Evolutionary conservation across 1,140 invertebrate species (phyloP), one percentile per base, ranked within the genome.

Genomic region (Aphelinus certus): DNA sequence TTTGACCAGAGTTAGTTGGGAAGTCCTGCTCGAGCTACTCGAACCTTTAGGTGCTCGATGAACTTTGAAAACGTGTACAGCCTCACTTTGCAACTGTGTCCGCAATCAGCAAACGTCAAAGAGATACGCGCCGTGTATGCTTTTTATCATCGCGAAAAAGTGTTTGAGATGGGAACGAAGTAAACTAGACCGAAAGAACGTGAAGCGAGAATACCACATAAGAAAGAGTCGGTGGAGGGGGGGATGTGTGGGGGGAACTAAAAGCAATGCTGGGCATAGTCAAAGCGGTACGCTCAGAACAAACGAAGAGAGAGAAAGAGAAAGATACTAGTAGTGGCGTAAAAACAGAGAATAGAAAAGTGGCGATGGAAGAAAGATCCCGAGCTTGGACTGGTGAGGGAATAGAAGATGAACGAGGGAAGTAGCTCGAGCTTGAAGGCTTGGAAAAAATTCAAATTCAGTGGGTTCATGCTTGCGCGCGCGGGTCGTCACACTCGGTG

Each of bases 381-480:
- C 26, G 26, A 26, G 26, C 26, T 26, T 26, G 26, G 26, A 26
- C 26, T 26, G 26, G 26, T 26, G 26, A 26, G 26, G 26, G 26
- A 26, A 26, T 26, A 26, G 26, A 26, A 26, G 26, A 26, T 26
- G 26, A 26, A 26, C 26, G 26, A 26, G 26, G 26, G 26, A 26
- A 26, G 26, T 26, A 26, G 26, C 26, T 26, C 26, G 26, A 26
- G 26, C 26, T 26, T 26, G 26, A 26, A 26, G 26, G 43, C 43
- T 7, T 57, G 65, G 65, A 65, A 65, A 56, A 49, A 75, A 73
- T 73, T 63, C 60, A 63, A 75, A 75, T 75, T 45, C 55, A 63
- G 73, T 63, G 65, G 62, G 57, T 49, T 65, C 72, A 56, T 68
- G 26, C 26, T 26, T 26, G 72, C 42, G 7, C 49, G 61, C 42